Evolutionary conservation across 2,888 invertebrate species (phyloP).

Genomic region (Drosophila testacea): DNA sequence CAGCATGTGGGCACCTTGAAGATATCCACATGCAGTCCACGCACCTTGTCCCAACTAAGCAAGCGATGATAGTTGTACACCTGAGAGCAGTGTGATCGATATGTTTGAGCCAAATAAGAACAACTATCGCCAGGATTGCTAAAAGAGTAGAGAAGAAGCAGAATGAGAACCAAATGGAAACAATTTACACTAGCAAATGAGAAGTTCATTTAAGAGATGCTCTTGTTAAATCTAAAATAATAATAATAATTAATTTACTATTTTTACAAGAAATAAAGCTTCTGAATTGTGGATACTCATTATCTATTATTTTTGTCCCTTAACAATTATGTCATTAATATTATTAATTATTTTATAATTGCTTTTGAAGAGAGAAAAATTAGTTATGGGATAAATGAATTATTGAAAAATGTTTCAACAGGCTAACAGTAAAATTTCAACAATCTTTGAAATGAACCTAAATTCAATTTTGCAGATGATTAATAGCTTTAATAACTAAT

Average conservation of each 20-base stretch:
- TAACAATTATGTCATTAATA: neutral
- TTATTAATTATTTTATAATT: neutral
- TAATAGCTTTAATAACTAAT: slow-evolving; percentile 20
- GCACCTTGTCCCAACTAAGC: slow-evolving; percentile 92
- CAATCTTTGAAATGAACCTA: slow-evolving; percentile 1
- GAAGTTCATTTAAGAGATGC: neutral
- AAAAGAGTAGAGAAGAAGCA: slow-evolving; percentile 47
- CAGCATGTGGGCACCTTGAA: slow-evolving; percentile 94
- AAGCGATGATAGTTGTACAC: slow-evolving; percentile 93
- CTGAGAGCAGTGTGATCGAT: slow-evolving; percentile 92
- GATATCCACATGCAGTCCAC: slow-evolving; percentile 93
- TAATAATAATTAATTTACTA: neutral
- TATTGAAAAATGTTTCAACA: neutral
- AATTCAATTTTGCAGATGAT: slow-evolving; percentile 4
- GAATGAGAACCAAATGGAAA: neutral
- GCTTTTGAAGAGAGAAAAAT: neutral
- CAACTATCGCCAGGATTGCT: slow-evolving; percentile 91
- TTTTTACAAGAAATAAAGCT: neutral
- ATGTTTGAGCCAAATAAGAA: slow-evolving; percentile 91
- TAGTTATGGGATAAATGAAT: neutral
- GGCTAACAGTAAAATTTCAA: slow-evolving; percentile 6
- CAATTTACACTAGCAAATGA: neutral
- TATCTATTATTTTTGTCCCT: neutral
- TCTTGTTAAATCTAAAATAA: neutral
- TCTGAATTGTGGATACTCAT: neutral